Base-by-base conservation (phyloP, 1,140 invertebrate species). In the Solenopsis fugax region DNA sequence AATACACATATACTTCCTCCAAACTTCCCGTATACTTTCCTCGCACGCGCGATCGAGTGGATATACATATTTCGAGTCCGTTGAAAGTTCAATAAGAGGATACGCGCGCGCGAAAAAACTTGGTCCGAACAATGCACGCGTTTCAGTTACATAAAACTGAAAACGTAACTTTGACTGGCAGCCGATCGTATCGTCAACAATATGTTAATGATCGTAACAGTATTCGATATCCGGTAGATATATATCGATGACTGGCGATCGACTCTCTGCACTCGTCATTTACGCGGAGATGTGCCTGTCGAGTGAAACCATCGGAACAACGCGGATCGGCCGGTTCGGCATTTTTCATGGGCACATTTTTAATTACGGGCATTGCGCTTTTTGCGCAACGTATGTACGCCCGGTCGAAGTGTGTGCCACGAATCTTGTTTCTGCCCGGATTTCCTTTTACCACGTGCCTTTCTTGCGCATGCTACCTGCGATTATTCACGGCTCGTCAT, bases 401-500 rank as follows among this genome's bases (percentile, higher is more conserved):
- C 10, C 48, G 48, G 34, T 37, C 18, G 13, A 9, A 24, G 37
- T 29, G 75, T 21, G 37, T 29, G 54, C 69, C 48, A 54, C 52
- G 80, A 60, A 84, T 84, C 69, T 73, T 84, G 6, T 84, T 84
- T 84, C 69, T 84, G 41, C 16, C 69, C 80, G 80, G 80, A 84
- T 84, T 73, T 84, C 80, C 80, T 84, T 52, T 60, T 54, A 84
- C 29, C 69, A 73, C 48, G 77, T 54, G 77, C 77, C 54, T 73
- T 84, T 84, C 80, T 84, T 84, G 67, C 67, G 54, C 80, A 60
- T 41, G 54, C 69, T 73, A 84, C 18, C 18, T n/a, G 80, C 48
- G 80, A 84, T 84, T 84, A 84, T 75, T 24, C 80, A 84, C 80
- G 80, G 69, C 54, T 84, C 80, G 80, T 84, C 80, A 84, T 84